Conservation (phyloP, 2,888 invertebrate genomes). For the Nesidiocoris tenuis region DNA sequence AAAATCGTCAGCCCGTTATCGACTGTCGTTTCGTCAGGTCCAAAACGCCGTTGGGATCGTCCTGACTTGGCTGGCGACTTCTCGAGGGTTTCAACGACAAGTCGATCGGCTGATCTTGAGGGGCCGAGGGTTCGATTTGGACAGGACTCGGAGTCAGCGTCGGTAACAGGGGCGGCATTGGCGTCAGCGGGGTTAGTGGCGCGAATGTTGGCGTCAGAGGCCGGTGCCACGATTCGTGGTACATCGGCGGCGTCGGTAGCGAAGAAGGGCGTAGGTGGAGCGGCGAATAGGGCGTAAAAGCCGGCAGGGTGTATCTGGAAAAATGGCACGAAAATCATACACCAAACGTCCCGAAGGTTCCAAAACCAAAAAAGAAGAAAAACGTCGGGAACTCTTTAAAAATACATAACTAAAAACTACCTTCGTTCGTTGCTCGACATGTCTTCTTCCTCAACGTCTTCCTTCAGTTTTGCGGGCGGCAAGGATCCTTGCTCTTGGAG, state of each 20-base stretch:
- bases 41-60: conserved; percentile 35
- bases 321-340: too few relatives aligned
- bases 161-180: conserved; percentile 41
- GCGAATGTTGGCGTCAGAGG: conserved; percentile 27
- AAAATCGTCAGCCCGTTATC: conserved; percentile 25
- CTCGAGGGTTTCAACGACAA: conserved; percentile 54
- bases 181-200: conserved; percentile 52
- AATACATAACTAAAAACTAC: too few relatives aligned
- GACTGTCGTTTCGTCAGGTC: conserved; percentile 47
- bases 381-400: too few relatives aligned
- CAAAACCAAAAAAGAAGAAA: too few relatives aligned
- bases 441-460: conserved; percentile 45
- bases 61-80: conserved; percentile 10
- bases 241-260: conserved; percentile 53
- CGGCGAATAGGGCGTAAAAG: conserved; percentile 37
- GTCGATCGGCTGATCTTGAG: conserved; percentile 59
- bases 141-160: conserved; percentile 53
- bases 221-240: conserved; percentile 46
- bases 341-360: too few relatives aligned
- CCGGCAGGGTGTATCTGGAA: conserved; percentile 27
- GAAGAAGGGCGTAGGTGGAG: conserved; percentile 45
- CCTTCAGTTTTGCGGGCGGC: conserved; percentile 46
- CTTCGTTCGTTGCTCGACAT: conserved; percentile 20
- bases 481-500: conserved; percentile 69
- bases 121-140: conserved; percentile 52